Percentiles rank a stretch among this genome's conserved stretches.
Conservation (phyloP, 2,113 vertebrate genomes). For the Pterophyllum scalare region DNA sequence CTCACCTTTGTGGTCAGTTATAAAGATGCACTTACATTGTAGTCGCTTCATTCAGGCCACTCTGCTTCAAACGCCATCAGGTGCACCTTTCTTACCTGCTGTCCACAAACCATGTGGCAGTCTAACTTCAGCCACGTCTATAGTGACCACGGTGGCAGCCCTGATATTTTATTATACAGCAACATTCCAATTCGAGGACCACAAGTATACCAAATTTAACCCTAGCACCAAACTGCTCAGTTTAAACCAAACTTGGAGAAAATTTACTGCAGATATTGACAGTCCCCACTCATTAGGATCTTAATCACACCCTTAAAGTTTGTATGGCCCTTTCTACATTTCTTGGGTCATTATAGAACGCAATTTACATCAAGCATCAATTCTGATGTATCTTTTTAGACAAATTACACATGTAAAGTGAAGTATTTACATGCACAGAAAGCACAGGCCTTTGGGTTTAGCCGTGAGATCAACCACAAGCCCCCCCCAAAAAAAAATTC, state of each 20-base stretch:
- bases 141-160: not conserved
- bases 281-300: not conserved
- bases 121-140: not conserved
- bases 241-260: too few species aligned
- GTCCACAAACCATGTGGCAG: not conserved
- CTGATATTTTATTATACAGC: accelerated
- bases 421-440: not conserved
- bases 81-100: not conserved
- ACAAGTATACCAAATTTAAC: too few species aligned
- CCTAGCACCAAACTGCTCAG: not conserved
- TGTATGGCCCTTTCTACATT: too few species aligned
- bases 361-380: not conserved
- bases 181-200: not conserved
- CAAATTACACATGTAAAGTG: too few species aligned
- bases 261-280: not conserved
- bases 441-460: not conserved
- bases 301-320: too few species aligned
- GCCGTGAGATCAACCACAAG: not conserved
- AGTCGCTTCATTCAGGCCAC: too few species aligned
- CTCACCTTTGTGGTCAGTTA: too few species aligned
- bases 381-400: too few species aligned
- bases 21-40: not conserved
- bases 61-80: not conserved
- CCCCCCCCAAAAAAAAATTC: not conserved
- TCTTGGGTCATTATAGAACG: not conserved